Conservation (phyloP, 2,797 vertebrate species). For the Neosilurus hyrtlii region DNA sequence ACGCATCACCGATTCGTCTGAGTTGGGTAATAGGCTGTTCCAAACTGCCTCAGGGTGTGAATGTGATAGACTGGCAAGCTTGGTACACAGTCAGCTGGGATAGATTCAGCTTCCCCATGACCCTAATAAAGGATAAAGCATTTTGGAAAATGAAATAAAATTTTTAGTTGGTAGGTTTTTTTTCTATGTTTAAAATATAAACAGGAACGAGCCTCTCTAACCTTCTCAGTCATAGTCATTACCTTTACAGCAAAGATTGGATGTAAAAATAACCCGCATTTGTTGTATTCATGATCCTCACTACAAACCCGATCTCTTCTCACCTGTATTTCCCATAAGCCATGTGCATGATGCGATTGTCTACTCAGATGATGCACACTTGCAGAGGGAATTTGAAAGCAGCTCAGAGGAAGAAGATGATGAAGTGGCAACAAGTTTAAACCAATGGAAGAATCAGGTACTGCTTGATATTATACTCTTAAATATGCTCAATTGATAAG, state of each 20-base stretch:
- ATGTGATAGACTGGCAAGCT: too few relatives aligned
- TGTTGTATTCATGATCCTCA: background rate
- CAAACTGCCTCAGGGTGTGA: too few relatives aligned
- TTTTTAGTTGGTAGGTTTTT: too few relatives aligned
- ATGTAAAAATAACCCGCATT: background rate
- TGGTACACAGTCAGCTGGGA: too few relatives aligned
- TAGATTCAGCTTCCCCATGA: too few relatives aligned
- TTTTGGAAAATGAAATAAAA: background rate
- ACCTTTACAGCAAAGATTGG: background rate
- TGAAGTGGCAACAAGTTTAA: slow-evolving; percentile 68
- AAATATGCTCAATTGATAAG: background rate
- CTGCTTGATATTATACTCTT: background rate
- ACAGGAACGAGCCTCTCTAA: background rate
- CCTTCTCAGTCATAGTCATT: background rate
- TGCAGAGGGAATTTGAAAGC: slow-evolving; percentile 75
- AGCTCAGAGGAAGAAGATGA: slow-evolving; percentile 85
- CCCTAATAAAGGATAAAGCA: too few relatives aligned
- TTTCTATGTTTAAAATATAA: background rate
- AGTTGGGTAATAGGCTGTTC: too few relatives aligned
- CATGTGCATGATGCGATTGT: slow-evolving; percentile 52
- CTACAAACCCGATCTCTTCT: background rate
- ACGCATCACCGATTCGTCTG: too few relatives aligned
- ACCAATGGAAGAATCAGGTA: slow-evolving; percentile 81
- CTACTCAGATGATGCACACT: slow-evolving; percentile 68
- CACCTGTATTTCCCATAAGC: slow-evolving; percentile 26